Conservation (phyloP, 2,113 vertebrate species). For the Austrofundulus limnaeus region DNA sequence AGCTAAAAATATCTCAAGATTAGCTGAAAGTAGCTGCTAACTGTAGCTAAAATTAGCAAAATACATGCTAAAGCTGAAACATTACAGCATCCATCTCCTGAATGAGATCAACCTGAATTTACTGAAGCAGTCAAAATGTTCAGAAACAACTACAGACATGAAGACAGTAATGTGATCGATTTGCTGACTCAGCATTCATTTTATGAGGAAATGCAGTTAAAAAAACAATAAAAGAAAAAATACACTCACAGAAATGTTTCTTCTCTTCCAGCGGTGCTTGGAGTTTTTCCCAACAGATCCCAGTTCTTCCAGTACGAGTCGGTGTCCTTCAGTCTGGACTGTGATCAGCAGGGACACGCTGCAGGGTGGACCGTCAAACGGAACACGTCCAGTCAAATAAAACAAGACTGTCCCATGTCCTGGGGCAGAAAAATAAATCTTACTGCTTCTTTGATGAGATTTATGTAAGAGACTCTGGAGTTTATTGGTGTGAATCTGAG, state of each 20-base stretch:
- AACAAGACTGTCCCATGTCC: not conserved
- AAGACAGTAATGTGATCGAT: no score
- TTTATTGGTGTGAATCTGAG: constrained; percentile 45
- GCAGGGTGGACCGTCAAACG: constrained; percentile 17
- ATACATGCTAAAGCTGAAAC: no score
- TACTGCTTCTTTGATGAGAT: not conserved
- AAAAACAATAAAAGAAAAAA: no score
- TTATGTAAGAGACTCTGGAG: constrained; percentile 33
- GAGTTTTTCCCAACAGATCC: constrained; percentile 1
- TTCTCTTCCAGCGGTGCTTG: not conserved
- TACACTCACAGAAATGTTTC: not conserved
- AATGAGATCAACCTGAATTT: no score
- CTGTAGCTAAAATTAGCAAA: no score
- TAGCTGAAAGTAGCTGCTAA: no score
- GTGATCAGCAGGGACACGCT: not conserved
- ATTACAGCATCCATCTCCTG: no score
- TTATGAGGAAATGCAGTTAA: no score
- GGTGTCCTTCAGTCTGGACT: constrained; percentile 3
- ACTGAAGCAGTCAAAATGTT: no score
- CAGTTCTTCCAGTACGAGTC: constrained; percentile 36
- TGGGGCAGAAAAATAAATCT: not conserved
- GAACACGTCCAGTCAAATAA: not conserved
- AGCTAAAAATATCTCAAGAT: no score
- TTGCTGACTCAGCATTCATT: no score
- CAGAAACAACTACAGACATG: no score